Evolutionary conservation across 2,113 vertebrate genomes (phyloP), one percentile per base, ranked within the genome.

Genomic region (Tetraodon nigroviridis): DNA sequence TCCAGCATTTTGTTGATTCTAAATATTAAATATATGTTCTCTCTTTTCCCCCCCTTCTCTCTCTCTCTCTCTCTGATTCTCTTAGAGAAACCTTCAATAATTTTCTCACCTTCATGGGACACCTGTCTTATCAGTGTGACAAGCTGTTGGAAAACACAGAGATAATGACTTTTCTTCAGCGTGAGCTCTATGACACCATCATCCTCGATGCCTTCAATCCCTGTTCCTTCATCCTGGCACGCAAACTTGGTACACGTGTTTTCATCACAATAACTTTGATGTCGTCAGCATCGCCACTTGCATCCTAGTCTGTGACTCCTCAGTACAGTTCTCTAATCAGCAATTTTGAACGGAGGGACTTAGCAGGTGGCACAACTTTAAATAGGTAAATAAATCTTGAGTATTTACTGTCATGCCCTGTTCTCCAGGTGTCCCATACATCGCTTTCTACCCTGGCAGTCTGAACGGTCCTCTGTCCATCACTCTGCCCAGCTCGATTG

Each of bases 211-310:
- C 49, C n/a, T 90, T 91, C 54, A 89, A 89, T 48, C 79, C 75
- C 50, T 92, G 90, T 48, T 81, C 84, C 58, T 86, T 85, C 48
- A 79, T 89, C 61, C 29, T 84, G 56, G 71, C 65, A 40, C 84
- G 83, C 57, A 87, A 68, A 80, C 81, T 83, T 46, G 81, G 83
- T 82, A 73, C 7, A 57, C 52, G 24, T 29, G n/a, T 24, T 22
- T 5, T 37, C 55, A 3, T 22, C 37, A 52, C 20, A 21, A 37
- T 40, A 2, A 65, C 24, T 7, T 15, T 29, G 15, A n/a, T 22
- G 10, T 52, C 53, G 7, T 47, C 61, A 51, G 19, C 2, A 41
- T 48, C 16, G 20, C 6, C 20, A 59, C 11, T 42, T 21, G 19
- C 49, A 21, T 15, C 20, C 15, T 13, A 12, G 13, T 17, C 16